Evolutionary conservation across 2,797 vertebrate species (phyloP).

Genomic region (Xenops minutus): DNA sequence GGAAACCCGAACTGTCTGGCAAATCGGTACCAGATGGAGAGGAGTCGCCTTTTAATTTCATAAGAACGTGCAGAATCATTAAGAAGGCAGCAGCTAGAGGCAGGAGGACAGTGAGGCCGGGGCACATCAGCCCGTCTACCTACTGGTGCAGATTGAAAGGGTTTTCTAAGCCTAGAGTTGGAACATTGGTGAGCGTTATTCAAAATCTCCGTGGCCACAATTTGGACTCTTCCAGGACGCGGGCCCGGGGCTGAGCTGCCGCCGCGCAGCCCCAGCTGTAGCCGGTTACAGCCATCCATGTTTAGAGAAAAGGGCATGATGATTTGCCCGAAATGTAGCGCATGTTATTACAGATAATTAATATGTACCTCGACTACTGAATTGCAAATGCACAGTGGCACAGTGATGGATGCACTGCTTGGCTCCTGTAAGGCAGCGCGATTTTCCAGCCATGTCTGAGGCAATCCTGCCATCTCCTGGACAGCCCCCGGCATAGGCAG

Average conservation of each 20-base stretch:
- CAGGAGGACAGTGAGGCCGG: neutral
- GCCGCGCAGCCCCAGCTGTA: neutral
- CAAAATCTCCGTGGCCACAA: neutral
- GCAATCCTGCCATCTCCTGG: conserved; percentile 80
- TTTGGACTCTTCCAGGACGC: neutral
- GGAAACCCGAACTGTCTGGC: conserved; percentile 43
- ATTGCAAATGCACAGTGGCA: neutral
- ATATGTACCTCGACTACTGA: neutral
- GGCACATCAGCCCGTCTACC: neutral
- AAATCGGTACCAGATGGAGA: conserved; percentile 67
- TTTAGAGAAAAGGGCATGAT: accelerated
- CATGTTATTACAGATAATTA: neutral
- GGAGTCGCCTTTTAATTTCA: neutral
- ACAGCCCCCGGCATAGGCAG: conserved; percentile 40
- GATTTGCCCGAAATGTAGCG: neutral
- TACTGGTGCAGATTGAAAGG: neutral
- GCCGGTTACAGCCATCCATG: neutral
- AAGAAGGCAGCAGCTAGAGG: neutral
- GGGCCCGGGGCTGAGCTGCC: neutral
- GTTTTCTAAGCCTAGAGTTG: neutral
- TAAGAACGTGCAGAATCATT: neutral
- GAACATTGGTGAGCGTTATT: too few relatives aligned
- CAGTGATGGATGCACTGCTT: neutral
- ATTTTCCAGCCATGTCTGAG: conserved; percentile 38
- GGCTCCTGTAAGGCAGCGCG: neutral